Evolutionary conservation across 1,140 invertebrate species (phyloP).

Genomic region (Tetranychus cinnabarinus): DNA sequence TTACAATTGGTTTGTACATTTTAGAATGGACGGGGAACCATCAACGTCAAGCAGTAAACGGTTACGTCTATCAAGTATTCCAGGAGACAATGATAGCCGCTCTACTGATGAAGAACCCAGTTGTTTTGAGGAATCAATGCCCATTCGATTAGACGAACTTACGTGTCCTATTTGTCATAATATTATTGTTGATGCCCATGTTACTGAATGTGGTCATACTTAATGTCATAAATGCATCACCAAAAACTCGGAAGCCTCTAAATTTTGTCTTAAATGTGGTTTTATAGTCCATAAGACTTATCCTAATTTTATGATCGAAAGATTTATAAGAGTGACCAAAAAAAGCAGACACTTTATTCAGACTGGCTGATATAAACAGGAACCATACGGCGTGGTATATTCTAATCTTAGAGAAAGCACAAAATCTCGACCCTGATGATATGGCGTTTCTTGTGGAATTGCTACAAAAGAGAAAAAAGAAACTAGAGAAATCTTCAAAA

Average conservation of each 20-base stretch:
- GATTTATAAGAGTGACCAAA: slow-evolving; percentile 51
- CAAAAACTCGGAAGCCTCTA: slow-evolving; percentile 42
- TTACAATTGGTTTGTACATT: no score
- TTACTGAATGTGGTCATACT: slow-evolving; percentile 79
- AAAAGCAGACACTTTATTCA: not conserved
- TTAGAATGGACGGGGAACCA: no score
- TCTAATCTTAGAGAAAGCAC: slow-evolving; percentile 16
- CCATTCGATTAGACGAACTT: not conserved
- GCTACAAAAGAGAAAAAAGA: slow-evolving; percentile 45
- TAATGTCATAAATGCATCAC: slow-evolving; percentile 60
- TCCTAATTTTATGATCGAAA: slow-evolving; percentile 64
- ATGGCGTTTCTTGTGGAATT: slow-evolving; percentile 58
- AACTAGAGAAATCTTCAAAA: slow-evolving; percentile 36
- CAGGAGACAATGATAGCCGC: no score
- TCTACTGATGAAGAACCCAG: no score
- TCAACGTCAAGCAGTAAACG: no score
- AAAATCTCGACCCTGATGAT: slow-evolving; percentile 40
- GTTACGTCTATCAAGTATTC: no score
- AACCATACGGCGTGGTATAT: slow-evolving; percentile 4
- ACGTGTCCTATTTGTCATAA: slow-evolving; percentile 67
- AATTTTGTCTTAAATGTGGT: slow-evolving; percentile 67
- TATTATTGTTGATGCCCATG: slow-evolving; percentile 65
- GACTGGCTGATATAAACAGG: not conserved
- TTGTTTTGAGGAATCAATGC: no score
- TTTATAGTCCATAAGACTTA: slow-evolving; percentile 48